phyloP scores from a whole-genome alignment of 2,113 vertebrate species.

The Clupea harengus region DNA sequence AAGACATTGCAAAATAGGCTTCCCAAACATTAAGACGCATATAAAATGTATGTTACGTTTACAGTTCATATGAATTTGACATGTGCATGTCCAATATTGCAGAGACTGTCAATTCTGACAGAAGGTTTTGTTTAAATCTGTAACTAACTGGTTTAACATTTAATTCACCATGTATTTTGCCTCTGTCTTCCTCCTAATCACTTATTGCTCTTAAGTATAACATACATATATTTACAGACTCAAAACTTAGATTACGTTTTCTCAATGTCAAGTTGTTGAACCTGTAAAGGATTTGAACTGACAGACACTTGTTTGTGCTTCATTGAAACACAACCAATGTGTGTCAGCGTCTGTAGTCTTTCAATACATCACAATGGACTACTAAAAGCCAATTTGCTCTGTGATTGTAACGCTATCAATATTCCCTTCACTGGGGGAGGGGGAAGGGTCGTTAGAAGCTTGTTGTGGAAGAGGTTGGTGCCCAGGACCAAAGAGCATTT shows the following conservation, averaged over 20 bases:
- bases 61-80: background rate
- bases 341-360: background rate
- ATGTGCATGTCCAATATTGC: background rate
- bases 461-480: slow-evolving; percentile 5
- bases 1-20: background rate
- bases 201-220: background rate
- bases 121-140: background rate
- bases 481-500: background rate
- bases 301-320: slow-evolving; percentile 10
- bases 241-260: background rate
- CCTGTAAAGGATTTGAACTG: background rate
- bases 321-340: background rate
- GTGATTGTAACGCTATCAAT: slow-evolving; percentile 9
- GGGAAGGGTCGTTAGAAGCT: background rate
- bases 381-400: slow-evolving; percentile 18
- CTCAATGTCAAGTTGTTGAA: background rate
- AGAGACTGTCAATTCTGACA: too few relatives aligned
- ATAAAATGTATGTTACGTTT: background rate
- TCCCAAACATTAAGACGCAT: background rate
- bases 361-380: background rate
- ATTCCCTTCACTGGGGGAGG: background rate
- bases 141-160: background rate
- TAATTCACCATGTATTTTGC: background rate
- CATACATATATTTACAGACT: too few relatives aligned
- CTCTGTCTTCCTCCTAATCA: background rate